These are phyloP conservation scores for Babylonia areolata DNA, from an alignment of 1,140 invertebrate genomes.

Conservation along the genomic window DNA sequence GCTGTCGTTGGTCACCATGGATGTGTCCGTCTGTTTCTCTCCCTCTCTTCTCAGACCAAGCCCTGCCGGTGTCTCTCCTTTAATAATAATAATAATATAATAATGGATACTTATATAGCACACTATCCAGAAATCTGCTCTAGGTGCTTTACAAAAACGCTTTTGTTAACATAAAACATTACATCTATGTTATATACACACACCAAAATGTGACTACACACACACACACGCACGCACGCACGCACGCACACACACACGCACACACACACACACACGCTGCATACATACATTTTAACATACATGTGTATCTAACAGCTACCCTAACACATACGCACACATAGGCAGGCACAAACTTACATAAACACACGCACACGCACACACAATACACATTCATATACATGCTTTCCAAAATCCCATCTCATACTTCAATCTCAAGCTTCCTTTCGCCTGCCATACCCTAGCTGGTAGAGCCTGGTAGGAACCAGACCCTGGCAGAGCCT, in stretches of 20 bases:
- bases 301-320: too few relatives aligned
- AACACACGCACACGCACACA: constrained; percentile 10
- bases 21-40: neutral
- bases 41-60: neutral
- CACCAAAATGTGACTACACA: too few relatives aligned
- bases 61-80: neutral
- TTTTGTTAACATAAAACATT: too few relatives aligned
- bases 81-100: neutral
- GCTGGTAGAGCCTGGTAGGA: too few relatives aligned
- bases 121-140: too few relatives aligned
- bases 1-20: neutral
- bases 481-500: too few relatives aligned
- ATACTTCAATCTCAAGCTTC: too few relatives aligned
- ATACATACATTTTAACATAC: neutral
- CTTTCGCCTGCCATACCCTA: too few relatives aligned
- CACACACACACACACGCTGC: neutral
- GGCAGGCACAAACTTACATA: neutral
- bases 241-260: neutral
- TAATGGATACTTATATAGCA: neutral
- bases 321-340: neutral
- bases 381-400: constrained; percentile 4
- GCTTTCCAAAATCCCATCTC: too few relatives aligned
- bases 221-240: neutral
- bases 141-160: too few relatives aligned
- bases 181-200: too few relatives aligned